phyloP scores from a whole-genome alignment of 2,888 invertebrate genomes.

The Mechanitis mazaeus region DNA sequence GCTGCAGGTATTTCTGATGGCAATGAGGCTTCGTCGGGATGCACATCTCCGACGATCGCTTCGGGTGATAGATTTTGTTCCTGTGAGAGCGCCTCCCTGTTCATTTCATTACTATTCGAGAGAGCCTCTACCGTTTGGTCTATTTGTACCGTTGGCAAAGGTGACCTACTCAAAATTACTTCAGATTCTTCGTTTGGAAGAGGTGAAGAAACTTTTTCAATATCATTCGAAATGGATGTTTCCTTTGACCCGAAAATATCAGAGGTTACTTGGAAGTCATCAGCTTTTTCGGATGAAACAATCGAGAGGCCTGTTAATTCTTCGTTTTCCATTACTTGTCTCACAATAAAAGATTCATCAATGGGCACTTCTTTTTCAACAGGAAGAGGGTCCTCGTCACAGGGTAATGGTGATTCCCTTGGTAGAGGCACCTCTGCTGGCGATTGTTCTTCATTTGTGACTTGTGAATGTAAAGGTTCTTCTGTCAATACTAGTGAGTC shows the following conservation, averaged over 20 bases:
- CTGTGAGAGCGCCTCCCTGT: neutral
- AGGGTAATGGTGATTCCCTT: constrained; percentile 29
- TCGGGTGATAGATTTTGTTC: neutral
- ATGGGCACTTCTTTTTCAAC: constrained; percentile 22
- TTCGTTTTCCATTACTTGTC: constrained; percentile 13
- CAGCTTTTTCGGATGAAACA: neutral
- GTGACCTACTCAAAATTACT: constrained; percentile 12
- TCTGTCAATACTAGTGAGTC: constrained; percentile 26
- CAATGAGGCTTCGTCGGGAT: neutral
- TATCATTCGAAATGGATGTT: constrained; percentile 16
- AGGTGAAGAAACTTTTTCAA: constrained; percentile 19
- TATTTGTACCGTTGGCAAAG: constrained; percentile 12
- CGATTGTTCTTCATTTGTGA: constrained; percentile 22
- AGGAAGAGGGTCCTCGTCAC: constrained; percentile 31
- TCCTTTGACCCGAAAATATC: constrained; percentile 18
- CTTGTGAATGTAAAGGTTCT: constrained; percentile 24
- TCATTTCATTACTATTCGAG: neutral
- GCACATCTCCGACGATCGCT: neutral
- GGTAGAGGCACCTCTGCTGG: constrained; percentile 12
- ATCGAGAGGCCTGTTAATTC: neutral
- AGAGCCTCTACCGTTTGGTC: constrained; percentile 4
- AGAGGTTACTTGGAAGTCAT: neutral
- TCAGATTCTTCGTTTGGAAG: constrained; percentile 19
- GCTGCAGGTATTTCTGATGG: neutral
- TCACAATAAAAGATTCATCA: constrained; percentile 9